A percentile compares a stretch with the other conserved stretches of the same genome.
These are phyloP conservation scores for Melangyna quadrimaculata DNA, from an alignment of 2,888 invertebrate species.

Conservation along the genomic window DNA sequence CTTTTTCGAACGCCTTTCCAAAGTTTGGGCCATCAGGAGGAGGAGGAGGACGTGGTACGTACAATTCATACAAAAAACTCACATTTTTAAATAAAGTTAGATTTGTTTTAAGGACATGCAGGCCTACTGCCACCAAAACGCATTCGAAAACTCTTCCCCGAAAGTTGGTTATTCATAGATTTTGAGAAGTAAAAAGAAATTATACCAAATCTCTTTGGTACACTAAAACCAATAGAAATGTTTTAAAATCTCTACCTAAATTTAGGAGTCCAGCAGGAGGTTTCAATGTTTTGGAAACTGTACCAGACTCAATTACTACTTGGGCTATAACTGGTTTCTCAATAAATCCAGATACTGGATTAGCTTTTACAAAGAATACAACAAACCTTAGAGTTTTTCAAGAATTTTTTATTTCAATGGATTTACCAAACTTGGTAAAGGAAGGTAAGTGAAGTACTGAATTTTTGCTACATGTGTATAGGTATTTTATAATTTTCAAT, in stretches of 20 bases:
- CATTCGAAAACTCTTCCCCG: constrained; percentile 83
- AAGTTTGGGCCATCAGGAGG: no score
- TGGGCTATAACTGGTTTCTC: constrained; percentile 91
- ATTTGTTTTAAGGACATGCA: no score
- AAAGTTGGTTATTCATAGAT: constrained; percentile 87
- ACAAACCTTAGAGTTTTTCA: constrained; percentile 87
- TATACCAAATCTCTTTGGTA: no score
- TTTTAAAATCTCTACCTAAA: neutral
- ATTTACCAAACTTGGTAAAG: constrained; percentile 89
- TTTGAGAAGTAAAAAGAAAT: constrained; percentile 65
- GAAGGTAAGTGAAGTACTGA: constrained; percentile 81
- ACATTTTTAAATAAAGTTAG: no score
- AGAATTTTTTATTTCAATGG: constrained; percentile 88
- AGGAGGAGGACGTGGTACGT: no score
- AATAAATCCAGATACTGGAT: constrained; percentile 86
- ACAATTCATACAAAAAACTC: no score
- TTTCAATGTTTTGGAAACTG: constrained; percentile 82
- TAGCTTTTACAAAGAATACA: constrained; percentile 84
- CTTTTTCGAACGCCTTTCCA: neutral
- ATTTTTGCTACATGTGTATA: neutral
- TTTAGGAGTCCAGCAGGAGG: constrained; percentile 48
- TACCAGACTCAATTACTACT: constrained; percentile 89
- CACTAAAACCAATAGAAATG: no score
- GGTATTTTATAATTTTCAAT: neutral
- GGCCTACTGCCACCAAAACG: neutral